Evolutionary conservation across 1,140 invertebrate species (phyloP).

Genomic region (Danaus plexippus): DNA sequence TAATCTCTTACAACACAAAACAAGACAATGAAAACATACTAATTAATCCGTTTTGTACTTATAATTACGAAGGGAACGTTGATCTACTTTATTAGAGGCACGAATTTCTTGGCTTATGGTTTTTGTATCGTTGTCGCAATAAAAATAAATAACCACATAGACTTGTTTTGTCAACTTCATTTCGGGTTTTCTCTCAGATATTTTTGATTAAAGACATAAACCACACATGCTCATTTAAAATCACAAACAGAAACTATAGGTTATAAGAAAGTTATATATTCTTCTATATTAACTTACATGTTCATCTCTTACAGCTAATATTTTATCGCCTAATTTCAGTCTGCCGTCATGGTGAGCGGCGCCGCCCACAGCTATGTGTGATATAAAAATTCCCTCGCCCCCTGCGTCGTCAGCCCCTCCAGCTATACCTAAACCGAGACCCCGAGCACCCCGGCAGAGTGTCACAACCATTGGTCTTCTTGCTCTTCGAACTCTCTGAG

Average conservation of each 20-base stretch:
- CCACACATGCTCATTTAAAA: background rate
- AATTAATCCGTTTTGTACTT: too few species aligned
- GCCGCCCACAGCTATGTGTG: constrained; percentile 98
- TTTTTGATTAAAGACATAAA: too few species aligned
- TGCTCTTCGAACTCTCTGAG: constrained; percentile 59
- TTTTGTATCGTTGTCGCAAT: too few species aligned
- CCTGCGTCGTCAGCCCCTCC: constrained; percentile 97
- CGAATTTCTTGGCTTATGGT: too few species aligned
- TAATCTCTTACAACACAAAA: too few species aligned
- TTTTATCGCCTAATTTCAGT: constrained; percentile 93
- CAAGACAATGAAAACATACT: too few species aligned
- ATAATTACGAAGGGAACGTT: too few species aligned
- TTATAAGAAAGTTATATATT: constrained; percentile 4
- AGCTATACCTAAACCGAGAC: constrained; percentile 96
- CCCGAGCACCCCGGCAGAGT: constrained; percentile 73
- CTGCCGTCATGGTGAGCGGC: constrained; percentile 94
- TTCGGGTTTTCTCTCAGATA: too few species aligned
- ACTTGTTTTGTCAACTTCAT: too few species aligned
- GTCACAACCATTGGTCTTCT: constrained; percentile 55
- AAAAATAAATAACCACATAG: too few species aligned
- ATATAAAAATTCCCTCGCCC: constrained; percentile 98
- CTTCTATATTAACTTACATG: constrained; percentile 73
- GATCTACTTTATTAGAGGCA: too few species aligned
- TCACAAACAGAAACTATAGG: background rate
- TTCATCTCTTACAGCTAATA: constrained; percentile 90